Evolutionary conservation across 2,797 vertebrate genomes (phyloP).

Genomic region (Molossus molossus): DNA sequence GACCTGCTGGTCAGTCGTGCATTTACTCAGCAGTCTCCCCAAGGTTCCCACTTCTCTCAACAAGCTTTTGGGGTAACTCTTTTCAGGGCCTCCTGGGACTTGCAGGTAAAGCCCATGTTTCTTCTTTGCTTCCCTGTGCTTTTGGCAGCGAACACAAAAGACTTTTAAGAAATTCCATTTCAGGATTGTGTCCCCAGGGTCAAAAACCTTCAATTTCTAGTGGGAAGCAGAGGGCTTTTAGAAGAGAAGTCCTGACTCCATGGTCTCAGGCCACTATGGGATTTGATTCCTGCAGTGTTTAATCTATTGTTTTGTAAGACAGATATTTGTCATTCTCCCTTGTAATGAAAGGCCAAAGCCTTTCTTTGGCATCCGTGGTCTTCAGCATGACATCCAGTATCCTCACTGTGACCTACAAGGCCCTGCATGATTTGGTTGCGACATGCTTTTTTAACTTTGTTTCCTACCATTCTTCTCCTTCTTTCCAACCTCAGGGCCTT

Average conservation of each 20-base stretch:
- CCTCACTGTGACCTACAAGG: background rate
- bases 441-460: background rate
- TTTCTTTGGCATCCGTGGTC: background rate
- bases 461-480: background rate
- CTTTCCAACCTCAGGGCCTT: conserved; percentile 18
- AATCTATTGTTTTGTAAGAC: background rate
- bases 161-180: background rate
- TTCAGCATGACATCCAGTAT: background rate
- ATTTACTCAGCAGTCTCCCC: background rate
- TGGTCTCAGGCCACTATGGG: background rate
- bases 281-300: background rate
- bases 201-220: background rate
- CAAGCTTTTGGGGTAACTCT: background rate
- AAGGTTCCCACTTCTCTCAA: background rate
- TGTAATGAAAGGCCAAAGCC: background rate
- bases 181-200: background rate
- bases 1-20: no score
- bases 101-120: background rate
- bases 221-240: background rate
- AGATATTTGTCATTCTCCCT: background rate
- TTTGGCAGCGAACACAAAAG: background rate
- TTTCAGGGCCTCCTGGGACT: background rate
- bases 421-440: background rate
- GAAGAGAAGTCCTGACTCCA: background rate
- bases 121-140: background rate